A percentile compares a stretch with the other conserved stretches of the same genome.
Evolutionary conservation across 1,140 invertebrate species (phyloP).

Genomic region (Sesamia nonagrioides): DNA sequence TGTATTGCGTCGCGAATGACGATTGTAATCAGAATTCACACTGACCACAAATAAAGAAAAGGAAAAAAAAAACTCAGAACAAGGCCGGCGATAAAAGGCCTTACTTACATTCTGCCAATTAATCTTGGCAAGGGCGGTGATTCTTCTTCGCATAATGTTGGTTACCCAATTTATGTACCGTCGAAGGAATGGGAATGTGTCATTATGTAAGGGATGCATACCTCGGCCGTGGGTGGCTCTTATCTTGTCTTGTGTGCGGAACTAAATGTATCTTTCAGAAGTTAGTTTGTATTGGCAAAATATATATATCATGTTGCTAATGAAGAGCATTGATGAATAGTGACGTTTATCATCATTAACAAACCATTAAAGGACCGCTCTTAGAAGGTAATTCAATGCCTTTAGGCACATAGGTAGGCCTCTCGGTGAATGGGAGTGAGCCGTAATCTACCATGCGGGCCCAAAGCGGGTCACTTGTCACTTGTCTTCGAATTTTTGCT

Average conservation of each 20-base stretch:
- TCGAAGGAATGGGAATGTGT: neutral
- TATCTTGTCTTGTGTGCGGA: neutral
- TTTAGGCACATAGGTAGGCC: no score
- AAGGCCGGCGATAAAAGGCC: neutral
- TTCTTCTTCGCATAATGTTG: neutral
- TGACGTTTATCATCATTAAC: neutral
- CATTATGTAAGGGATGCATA: neutral
- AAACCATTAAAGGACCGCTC: neutral
- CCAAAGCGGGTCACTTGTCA: no score
- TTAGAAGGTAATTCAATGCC: no score
- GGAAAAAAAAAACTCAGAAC: slow-evolving; percentile 3
- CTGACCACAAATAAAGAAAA: slow-evolving; percentile 35
- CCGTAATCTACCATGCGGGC: neutral
- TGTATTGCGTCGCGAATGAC: slow-evolving; percentile 32
- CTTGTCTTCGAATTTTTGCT: no score
- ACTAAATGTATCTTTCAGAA: neutral
- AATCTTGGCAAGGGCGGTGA: slow-evolving; percentile 12
- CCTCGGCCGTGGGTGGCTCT: no score
- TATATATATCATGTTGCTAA: neutral
- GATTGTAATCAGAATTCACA: slow-evolving; percentile 29
- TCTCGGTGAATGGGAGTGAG: no score
- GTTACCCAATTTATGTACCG: neutral
- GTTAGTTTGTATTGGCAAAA: slow-evolving; percentile 1
- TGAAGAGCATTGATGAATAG: neutral
- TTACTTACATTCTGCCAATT: slow-evolving; percentile 38